Conservation (phyloP, 2,797 vertebrate species). For the Mallotus villosus region DNA sequence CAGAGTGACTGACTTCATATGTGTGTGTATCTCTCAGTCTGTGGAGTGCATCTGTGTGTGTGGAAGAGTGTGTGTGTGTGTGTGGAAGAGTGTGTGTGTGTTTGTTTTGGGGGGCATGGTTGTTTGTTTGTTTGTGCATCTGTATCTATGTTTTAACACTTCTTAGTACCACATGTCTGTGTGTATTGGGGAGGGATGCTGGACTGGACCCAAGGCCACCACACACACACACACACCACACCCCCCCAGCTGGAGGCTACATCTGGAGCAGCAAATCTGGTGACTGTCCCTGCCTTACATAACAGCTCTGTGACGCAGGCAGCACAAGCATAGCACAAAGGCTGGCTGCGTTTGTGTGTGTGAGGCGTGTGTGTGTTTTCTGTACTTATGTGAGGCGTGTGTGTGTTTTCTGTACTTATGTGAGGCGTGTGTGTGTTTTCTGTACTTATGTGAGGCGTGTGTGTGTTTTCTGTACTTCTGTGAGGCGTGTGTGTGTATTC, state of each 20-base stretch:
- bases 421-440: too few relatives aligned
- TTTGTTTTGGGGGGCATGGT: not conserved
- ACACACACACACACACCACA: not conserved
- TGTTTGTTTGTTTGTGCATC: not conserved
- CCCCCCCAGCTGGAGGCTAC: not conserved
- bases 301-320: not conserved
- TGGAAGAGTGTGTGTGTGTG: not conserved
- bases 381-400: too few relatives aligned
- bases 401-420: too few relatives aligned
- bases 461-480: too few relatives aligned
- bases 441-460: too few relatives aligned
- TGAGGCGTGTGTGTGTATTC: too few relatives aligned
- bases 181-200: not conserved
- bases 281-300: not conserved
- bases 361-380: too few relatives aligned
- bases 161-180: not conserved
- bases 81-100: not conserved
- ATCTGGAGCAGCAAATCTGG: not conserved
- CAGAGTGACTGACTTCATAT: too few relatives aligned
- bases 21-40: too few relatives aligned
- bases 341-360: too few relatives aligned
- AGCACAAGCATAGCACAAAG: not conserved
- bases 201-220: not conserved
- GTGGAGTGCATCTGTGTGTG: not conserved
- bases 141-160: not conserved